These are phyloP conservation scores for Salticus scenicus DNA, from an alignment of 2,888 invertebrate genomes.

Conservation along the genomic window DNA sequence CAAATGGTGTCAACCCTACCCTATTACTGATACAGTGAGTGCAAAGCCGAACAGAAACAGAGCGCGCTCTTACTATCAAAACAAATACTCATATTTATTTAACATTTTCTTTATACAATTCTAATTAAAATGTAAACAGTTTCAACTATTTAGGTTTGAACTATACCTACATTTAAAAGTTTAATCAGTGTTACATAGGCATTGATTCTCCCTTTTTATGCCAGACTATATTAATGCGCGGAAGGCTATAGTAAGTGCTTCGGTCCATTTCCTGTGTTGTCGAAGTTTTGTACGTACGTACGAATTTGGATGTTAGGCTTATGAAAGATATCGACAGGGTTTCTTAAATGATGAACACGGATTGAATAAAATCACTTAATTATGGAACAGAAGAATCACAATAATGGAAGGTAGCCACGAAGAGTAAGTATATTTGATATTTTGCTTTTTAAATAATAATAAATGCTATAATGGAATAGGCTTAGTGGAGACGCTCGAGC, in stretches of 20 bases:
- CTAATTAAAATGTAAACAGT: too few relatives aligned
- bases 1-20: constrained; percentile 44
- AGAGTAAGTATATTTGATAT: constrained; percentile 59
- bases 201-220: too few relatives aligned
- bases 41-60: constrained; percentile 40
- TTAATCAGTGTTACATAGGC: background rate
- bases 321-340: constrained; percentile 45
- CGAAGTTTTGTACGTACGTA: constrained; percentile 55
- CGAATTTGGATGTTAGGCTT: constrained; percentile 62
- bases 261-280: constrained; percentile 67
- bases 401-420: constrained; percentile 70
- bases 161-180: too few relatives aligned
- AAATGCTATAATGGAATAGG: constrained; percentile 39
- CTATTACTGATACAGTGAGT: constrained; percentile 42
- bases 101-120: too few relatives aligned
- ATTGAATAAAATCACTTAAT: constrained; percentile 40
- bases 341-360: constrained; percentile 31
- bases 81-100: constrained; percentile 35
- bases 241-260: constrained; percentile 46
- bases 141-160: too few relatives aligned
- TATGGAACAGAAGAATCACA: constrained; percentile 56
- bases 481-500: constrained; percentile 62
- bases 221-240: constrained; percentile 26
- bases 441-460: constrained; percentile 19
- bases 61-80: constrained; percentile 59